These are phyloP conservation scores for Pantherophis guttatus DNA, from an alignment of 2,113 vertebrate species.

Conservation along the genomic window DNA sequence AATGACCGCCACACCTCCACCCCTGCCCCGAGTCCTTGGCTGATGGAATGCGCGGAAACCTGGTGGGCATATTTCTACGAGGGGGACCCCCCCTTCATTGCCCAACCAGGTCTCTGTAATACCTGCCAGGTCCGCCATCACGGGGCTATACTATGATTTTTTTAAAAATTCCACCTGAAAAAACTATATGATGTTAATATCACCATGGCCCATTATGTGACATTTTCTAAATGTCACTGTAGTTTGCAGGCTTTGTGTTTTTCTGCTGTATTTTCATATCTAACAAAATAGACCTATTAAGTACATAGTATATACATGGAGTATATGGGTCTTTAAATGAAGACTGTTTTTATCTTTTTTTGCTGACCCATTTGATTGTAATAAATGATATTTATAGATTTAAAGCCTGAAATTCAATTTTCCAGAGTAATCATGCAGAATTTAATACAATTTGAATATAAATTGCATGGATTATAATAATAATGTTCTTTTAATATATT, in stretches of 20 bases:
- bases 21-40: too few species aligned
- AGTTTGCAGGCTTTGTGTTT: neutral
- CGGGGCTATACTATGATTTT: neutral
- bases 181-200: neutral
- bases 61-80: too few species aligned
- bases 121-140: too few species aligned
- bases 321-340: neutral
- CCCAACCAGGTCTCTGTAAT: too few species aligned
- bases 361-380: neutral
- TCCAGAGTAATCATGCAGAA: neutral
- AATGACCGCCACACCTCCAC: too few species aligned
- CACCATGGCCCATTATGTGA: neutral
- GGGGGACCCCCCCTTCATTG: too few species aligned
- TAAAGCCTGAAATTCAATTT: neutral
- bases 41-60: too few species aligned
- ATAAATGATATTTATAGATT: neutral
- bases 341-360: neutral
- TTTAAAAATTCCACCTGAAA: neutral
- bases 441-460: neutral
- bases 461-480: neutral
- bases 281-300: neutral
- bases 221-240: neutral
- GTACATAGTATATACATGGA: neutral
- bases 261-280: neutral
- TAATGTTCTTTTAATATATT: constrained; percentile 1